Evolutionary conservation across 2,113 vertebrate species (phyloP).

Genomic region (Camarhynchus parvulus): DNA sequence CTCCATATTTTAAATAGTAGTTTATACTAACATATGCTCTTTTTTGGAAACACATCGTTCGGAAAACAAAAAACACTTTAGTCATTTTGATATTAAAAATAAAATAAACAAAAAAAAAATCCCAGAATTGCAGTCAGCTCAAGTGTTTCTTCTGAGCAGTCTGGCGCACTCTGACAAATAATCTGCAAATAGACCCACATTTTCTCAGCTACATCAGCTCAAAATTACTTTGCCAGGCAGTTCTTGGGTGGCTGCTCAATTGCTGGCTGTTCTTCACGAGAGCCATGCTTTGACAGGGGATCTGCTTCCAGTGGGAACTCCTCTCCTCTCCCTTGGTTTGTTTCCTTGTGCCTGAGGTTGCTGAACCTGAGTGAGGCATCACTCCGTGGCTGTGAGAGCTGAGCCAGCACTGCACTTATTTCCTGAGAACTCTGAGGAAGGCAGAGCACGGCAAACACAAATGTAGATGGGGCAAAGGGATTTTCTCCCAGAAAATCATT

Average conservation of each 20-base stretch:
- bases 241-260: background rate
- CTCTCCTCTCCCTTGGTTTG: background rate
- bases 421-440: background rate
- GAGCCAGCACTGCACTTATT: background rate
- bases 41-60: background rate
- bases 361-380: background rate
- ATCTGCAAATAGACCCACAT: slow-evolving; percentile 7
- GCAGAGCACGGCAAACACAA: background rate
- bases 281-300: background rate
- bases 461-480: background rate
- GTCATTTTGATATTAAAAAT: background rate
- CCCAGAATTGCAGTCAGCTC: background rate
- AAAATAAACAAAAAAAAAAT: background rate
- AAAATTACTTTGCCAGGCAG: slow-evolving; percentile 33
- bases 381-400: background rate
- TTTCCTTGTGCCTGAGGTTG: background rate
- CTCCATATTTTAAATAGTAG: background rate
- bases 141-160: background rate
- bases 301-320: background rate
- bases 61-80: background rate
- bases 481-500: background rate
- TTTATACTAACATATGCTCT: background rate
- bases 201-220: slow-evolving; percentile 32
- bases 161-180: slow-evolving; percentile 9
- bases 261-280: background rate